A percentile compares a stretch with the other conserved stretches of the same genome.
Conservation (phyloP, 2,888 invertebrate genomes). For the Drosophila monieri region DNA sequence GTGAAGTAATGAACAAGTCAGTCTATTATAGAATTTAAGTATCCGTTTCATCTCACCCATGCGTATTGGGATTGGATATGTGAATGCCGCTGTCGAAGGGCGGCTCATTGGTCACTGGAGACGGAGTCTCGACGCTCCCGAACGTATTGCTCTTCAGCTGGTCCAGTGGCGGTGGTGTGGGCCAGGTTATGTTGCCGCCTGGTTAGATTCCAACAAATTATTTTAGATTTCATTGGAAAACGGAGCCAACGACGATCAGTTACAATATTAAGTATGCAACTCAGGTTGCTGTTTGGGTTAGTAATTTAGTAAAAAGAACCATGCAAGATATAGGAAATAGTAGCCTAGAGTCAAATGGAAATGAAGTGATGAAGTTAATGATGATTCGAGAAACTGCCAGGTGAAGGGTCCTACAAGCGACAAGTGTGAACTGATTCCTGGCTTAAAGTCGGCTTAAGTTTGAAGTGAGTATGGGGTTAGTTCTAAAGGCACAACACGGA, state of each 20-base stretch:
- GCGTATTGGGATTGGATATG: slow-evolving; percentile 83
- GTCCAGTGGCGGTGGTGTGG: slow-evolving; percentile 81
- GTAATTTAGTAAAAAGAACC: slow-evolving; percentile 55
- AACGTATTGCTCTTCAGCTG: slow-evolving; percentile 82
- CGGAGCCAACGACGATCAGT: slow-evolving; percentile 19
- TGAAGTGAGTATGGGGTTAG: slow-evolving; percentile 5
- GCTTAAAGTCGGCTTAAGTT: slow-evolving; percentile 7
- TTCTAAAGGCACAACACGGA: slow-evolving; percentile 23
- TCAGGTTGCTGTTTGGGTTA: slow-evolving; percentile 44
- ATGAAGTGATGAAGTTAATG: background rate
- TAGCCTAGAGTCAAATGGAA: slow-evolving; percentile 18
- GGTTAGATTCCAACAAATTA: slow-evolving; percentile 11
- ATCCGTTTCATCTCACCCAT: slow-evolving; percentile 75
- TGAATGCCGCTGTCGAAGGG: slow-evolving; percentile 79
- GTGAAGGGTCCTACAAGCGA: slow-evolving; percentile 43
- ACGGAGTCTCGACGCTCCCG: slow-evolving; percentile 83
- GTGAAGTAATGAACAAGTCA: background rate
- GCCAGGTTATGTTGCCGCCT: slow-evolving; percentile 83
- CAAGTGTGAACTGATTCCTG: slow-evolving; percentile 38
- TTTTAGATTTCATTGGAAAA: background rate
- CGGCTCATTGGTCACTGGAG: slow-evolving; percentile 82
- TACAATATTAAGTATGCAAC: slow-evolving; percentile 48
- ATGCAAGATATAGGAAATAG: slow-evolving; percentile 51
- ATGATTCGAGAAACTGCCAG: too few species aligned
- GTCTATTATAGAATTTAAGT: too few species aligned